Conservation (phyloP, 2,888 invertebrate species). For the Torymus aiolomorphi region DNA sequence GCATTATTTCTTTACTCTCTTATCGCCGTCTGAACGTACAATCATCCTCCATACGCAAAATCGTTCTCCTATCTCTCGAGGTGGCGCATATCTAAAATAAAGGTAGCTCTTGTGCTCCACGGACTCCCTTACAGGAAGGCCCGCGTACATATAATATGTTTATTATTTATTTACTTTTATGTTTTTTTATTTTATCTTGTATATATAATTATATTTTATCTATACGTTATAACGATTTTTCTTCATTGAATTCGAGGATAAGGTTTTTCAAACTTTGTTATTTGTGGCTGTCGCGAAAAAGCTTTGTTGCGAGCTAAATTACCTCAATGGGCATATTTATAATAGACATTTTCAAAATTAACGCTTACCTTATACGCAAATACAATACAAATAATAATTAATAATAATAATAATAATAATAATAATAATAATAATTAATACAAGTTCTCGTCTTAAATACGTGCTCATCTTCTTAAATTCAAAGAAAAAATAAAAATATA, state of each 20-base stretch:
- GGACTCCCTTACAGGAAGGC: conserved; percentile 41
- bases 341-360: conserved; percentile 48
- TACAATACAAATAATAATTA: conserved; percentile 6
- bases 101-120: conserved; percentile 57
- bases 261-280: conserved; percentile 26
- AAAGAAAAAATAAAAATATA: conserved; percentile 20
- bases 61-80: conserved; percentile 50
- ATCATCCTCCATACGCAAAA: conserved; percentile 24
- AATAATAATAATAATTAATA: conserved; percentile 14
- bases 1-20: conserved; percentile 26
- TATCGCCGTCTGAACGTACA: conserved; percentile 29
- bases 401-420: too few species aligned
- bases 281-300: conserved; percentile 41
- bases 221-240: conserved; percentile 46
- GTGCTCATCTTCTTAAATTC: conserved; percentile 5
- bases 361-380: conserved; percentile 33
- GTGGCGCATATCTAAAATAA: conserved; percentile 59
- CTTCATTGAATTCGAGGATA: conserved; percentile 35
- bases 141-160: conserved; percentile 45
- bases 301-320: conserved; percentile 30
- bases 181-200: not conserved
- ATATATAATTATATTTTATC: conserved; percentile 43
- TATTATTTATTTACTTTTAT: conserved; percentile 36
- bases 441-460: not conserved
- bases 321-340: not conserved